A percentile compares a stretch with the other conserved stretches of the same genome.
phyloP scores from a whole-genome alignment of 2,888 invertebrate species.

The Philonicus albiceps region DNA sequence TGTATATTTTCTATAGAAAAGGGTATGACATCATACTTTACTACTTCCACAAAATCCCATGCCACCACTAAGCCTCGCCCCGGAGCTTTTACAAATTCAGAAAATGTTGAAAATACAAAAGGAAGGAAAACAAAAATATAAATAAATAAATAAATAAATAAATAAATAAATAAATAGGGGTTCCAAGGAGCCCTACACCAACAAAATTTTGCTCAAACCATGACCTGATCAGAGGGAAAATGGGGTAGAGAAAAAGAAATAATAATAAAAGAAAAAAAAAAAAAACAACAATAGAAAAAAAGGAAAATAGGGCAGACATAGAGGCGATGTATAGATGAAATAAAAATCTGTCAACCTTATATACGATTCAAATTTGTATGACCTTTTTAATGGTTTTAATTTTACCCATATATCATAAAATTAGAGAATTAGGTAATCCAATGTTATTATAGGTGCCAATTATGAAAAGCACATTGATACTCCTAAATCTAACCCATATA shows the following conservation, averaged over 20 bases:
- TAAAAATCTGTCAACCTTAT: not conserved
- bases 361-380: not conserved
- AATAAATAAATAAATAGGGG: not conserved
- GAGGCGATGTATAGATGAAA: not conserved
- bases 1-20: not conserved
- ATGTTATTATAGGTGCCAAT: not conserved
- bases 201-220: not conserved
- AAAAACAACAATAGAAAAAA: not conserved
- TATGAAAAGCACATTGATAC: not conserved
- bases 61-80: not conserved
- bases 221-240: not conserved
- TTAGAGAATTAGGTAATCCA: not conserved
- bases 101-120: not conserved
- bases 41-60: not conserved
- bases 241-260: too few relatives aligned
- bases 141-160: not conserved
- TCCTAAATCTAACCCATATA: too few relatives aligned
- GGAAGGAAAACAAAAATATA: not conserved
- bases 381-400: not conserved
- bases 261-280: too few relatives aligned
- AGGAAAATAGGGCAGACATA: not conserved
- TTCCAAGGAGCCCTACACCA: not conserved
- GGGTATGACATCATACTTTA: slow-evolving; percentile 17
- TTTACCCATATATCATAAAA: not conserved
- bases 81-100: not conserved